phyloP scores from a whole-genome alignment of 2,113 vertebrate genomes.

The Dipodomys merriami region DNA sequence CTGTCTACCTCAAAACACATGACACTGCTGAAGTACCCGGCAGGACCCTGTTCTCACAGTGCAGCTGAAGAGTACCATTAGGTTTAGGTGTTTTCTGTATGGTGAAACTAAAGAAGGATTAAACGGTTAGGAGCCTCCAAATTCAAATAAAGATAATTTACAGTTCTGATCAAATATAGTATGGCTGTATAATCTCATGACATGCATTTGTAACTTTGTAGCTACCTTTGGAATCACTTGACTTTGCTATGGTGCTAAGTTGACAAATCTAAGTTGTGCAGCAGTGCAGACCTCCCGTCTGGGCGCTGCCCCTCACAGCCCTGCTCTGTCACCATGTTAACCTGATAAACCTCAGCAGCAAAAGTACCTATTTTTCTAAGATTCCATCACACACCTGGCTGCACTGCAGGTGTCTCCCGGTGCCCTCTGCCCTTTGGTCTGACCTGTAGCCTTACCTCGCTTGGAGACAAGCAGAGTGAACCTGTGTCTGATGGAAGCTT shows the following conservation, averaged over 20 bases:
- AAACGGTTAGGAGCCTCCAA: constrained; percentile 14
- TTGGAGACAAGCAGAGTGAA: constrained; percentile 60
- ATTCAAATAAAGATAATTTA: constrained; percentile 45
- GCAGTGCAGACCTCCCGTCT: constrained; percentile 56
- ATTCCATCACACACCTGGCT: constrained; percentile 63
- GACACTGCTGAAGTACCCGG: constrained; percentile 72
- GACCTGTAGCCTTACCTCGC: constrained; percentile 68
- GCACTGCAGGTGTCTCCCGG: constrained; percentile 51
- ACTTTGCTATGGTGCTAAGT: constrained; percentile 88
- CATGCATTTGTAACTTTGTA: constrained; percentile 73
- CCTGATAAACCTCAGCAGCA: constrained; percentile 81
- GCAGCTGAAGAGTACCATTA: constrained; percentile 38
- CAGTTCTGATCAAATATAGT: constrained; percentile 60
- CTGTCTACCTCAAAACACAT: constrained; percentile 86
- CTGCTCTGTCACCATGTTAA: constrained; percentile 75
- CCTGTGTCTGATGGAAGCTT: constrained; percentile 45
- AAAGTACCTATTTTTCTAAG: constrained; percentile 80
- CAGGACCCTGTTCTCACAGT: constrained; percentile 31
- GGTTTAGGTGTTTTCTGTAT: constrained; percentile 63
- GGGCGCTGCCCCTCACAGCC: constrained; percentile 67
- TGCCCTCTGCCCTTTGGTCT: constrained; percentile 60
- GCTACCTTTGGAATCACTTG: constrained; percentile 83
- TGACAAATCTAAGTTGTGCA: constrained; percentile 64
- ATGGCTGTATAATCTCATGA: constrained; percentile 60
- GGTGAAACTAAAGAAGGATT: constrained; percentile 67